phyloP scores from a whole-genome alignment of 2,113 vertebrate genomes.

The Menidia beryllina region DNA sequence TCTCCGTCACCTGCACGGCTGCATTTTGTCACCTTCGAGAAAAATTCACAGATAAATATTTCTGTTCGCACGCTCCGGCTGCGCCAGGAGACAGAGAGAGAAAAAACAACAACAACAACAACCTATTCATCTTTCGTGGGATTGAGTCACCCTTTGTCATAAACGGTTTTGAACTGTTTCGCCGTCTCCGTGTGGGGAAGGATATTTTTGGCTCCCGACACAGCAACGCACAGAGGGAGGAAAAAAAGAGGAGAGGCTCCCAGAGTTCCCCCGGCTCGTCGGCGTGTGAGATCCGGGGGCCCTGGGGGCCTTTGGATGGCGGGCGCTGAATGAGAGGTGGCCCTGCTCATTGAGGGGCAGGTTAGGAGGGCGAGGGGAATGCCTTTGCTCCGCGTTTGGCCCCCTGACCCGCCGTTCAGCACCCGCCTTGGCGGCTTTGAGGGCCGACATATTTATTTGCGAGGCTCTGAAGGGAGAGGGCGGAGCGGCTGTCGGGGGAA shows the following conservation, averaged over 20 bases:
- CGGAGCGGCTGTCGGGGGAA: slow-evolving; percentile 73
- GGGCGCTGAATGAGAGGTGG: slow-evolving; percentile 73
- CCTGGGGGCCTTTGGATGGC: slow-evolving; percentile 63
- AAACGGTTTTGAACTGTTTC: slow-evolving; percentile 36
- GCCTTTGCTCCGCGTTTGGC: slow-evolving; percentile 75
- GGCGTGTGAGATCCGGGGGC: slow-evolving; percentile 71
- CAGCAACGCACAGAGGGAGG: slow-evolving; percentile 26
- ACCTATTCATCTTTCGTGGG: slow-evolving; percentile 34
- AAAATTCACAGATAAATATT: slow-evolving; percentile 30
- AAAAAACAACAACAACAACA: no score
- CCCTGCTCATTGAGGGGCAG: slow-evolving; percentile 73
- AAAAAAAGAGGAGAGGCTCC: slow-evolving; percentile 48
- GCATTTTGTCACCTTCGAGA: slow-evolving; percentile 16
- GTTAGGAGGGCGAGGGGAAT: slow-evolving; percentile 75
- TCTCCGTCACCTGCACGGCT: slow-evolving; percentile 28
- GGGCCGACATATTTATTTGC: slow-evolving; percentile 78
- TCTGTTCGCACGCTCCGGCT: slow-evolving; percentile 13
- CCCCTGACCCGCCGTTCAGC: slow-evolving; percentile 74
- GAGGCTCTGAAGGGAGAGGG: slow-evolving; percentile 69
- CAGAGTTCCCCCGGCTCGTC: slow-evolving; percentile 46
- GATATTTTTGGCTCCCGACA: slow-evolving; percentile 56
- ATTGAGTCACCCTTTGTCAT: slow-evolving; percentile 32
- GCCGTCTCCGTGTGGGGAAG: slow-evolving; percentile 26
- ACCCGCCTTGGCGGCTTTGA: slow-evolving; percentile 73
- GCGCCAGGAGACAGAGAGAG: no score